phyloP scores from a whole-genome alignment of 2,797 vertebrate species.

The Monodelphis domestica region DNA sequence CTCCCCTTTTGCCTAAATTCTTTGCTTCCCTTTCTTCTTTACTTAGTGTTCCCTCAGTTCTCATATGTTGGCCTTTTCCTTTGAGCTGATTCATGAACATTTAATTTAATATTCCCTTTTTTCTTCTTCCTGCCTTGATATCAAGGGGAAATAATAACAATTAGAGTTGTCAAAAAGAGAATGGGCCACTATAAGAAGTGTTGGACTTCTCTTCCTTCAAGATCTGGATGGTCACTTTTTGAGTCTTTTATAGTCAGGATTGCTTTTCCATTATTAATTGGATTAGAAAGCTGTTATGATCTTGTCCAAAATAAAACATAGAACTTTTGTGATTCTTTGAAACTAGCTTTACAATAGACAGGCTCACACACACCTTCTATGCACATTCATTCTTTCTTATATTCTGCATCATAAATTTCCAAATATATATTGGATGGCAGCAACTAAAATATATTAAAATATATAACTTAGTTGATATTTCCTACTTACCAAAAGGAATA shows the following conservation, averaged over 20 bases:
- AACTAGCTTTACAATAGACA: background rate
- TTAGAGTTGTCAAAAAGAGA: background rate
- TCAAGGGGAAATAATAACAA: background rate
- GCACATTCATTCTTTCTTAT: no score
- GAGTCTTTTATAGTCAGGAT: background rate
- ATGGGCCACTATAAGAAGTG: background rate
- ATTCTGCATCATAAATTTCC: no score
- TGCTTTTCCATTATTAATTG: background rate
- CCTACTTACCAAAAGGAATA: background rate
- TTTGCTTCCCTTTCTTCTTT: background rate
- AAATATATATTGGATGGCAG: no score
- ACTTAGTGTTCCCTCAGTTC: background rate
- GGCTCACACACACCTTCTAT: rapidly evolving
- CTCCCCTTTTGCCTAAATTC: background rate
- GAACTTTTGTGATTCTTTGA: background rate
- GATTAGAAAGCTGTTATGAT: background rate
- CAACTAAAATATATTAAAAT: no score
- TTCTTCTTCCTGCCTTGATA: background rate
- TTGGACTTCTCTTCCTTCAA: background rate
- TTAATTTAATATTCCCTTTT: background rate
- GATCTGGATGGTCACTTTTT: background rate
- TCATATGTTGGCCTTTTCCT: background rate
- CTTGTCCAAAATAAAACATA: background rate
- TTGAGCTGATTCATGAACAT: background rate
- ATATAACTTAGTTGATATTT: background rate